Evolutionary conservation across 2,113 vertebrate genomes (phyloP), one percentile per base, ranked within the genome.

Genomic region (Synchiropus splendidus): DNA sequence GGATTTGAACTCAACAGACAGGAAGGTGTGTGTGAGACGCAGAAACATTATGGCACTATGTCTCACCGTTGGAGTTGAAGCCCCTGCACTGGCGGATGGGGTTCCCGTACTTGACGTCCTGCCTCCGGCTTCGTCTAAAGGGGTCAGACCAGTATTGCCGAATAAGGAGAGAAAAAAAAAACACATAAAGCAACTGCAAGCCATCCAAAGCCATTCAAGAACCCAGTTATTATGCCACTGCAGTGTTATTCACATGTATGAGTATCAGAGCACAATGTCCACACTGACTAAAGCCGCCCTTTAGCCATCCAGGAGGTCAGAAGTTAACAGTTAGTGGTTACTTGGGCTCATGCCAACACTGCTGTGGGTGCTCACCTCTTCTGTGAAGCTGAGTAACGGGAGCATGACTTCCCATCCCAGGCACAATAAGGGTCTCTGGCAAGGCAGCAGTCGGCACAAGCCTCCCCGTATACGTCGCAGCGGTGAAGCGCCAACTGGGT

Each of bases 351-450:
- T 6, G 65, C 54, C 12, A 30, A 40, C 18, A 27, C 38, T 16
- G 48, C 43, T 39, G 35, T 2, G 30, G 47, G 56, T 43, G 33
- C 58, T 14, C 58, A 98, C 95, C 95, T 93, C 81, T 98, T 99
- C 64, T 94, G 94, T 1, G 93, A 94, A 1, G 89, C 83, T 0
- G 92, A 96, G 78, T 99, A 98, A 18, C 93, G 89, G 35, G 92
- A 94, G 74, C 95, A 98, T 68, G 91, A 88, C 16, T 90, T 94
- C 51, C 95, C 95, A 0, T 98, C 95, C 95, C 95, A 98, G 70
- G 95, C 95, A 0, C 95, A 99, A 79, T 99, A 98, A 0, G 95
- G 95, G 53, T 99, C 95, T 37, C 94, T 79, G 13, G 95, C 95
- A 10, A 99, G 83, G 65, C 95, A 99, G 86, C 95, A 99, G 79